Evolutionary conservation across 2,113 vertebrate genomes (phyloP).

Genomic region (Pholis gunnellus): DNA sequence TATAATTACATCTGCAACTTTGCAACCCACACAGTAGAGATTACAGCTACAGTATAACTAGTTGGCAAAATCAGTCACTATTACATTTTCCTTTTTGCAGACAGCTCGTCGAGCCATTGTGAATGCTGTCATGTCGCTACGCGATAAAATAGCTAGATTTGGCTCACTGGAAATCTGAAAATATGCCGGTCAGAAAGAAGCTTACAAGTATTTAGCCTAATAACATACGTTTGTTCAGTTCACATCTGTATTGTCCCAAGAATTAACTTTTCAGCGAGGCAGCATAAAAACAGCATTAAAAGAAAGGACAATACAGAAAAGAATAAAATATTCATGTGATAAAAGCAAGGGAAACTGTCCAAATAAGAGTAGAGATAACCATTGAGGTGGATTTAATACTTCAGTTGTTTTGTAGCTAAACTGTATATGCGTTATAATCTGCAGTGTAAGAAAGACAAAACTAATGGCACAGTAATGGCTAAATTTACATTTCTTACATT

Average conservation of each 20-base stretch:
- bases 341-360: neutral
- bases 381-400: neutral
- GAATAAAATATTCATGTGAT: neutral
- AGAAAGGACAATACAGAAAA: neutral
- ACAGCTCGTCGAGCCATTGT: neutral
- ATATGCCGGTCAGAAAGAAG: slow-evolving; percentile 26
- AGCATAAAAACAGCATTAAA: neutral
- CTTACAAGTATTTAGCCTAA: slow-evolving; percentile 17
- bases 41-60: neutral
- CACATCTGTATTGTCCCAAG: neutral
- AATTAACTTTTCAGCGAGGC: neutral
- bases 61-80: neutral
- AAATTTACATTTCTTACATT: slow-evolving; percentile 1
- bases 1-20: neutral
- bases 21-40: neutral
- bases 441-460: neutral
- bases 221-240: neutral
- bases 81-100: slow-evolving; percentile 3
- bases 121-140: neutral
- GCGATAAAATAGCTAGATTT: slow-evolving; percentile 12
- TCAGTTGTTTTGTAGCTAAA: neutral
- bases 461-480: neutral
- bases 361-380: neutral
- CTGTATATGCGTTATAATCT: neutral
- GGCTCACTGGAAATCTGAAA: neutral